A percentile compares a stretch with the other conserved stretches of the same genome.
Evolutionary conservation across 2,113 vertebrate genomes (phyloP).

Genomic region (Paradoxurus hermaphroditus): DNA sequence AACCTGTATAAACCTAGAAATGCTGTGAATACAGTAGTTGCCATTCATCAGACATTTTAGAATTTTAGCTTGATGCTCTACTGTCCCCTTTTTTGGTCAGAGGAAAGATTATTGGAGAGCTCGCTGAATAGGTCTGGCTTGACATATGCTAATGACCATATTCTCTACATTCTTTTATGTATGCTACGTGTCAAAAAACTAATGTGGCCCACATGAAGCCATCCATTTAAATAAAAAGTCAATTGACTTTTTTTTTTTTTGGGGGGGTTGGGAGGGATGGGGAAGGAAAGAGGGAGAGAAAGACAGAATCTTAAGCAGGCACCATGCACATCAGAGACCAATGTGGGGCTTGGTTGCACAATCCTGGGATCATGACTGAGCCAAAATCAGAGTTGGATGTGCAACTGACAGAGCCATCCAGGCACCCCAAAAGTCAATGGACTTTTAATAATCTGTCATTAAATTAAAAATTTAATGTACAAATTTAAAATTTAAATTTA

Average conservation of each 20-base stretch:
- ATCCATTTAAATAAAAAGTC: not conserved
- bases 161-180: not conserved
- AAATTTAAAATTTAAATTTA: too few relatives aligned
- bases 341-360: too few relatives aligned
- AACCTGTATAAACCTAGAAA: not conserved
- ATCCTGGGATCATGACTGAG: too few relatives aligned
- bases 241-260: not conserved
- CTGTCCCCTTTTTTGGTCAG: not conserved
- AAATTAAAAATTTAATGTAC: not conserved
- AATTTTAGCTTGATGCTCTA: not conserved
- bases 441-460: not conserved
- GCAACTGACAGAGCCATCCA: too few relatives aligned
- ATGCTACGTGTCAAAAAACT: not conserved
- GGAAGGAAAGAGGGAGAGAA: too few relatives aligned
- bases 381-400: too few relatives aligned
- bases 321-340: too few relatives aligned
- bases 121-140: fast-evolving
- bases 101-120: not conserved
- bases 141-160: not conserved
- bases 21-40: not conserved
- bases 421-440: not conserved
- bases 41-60: not conserved
- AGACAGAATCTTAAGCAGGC: too few relatives aligned
- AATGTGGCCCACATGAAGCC: not conserved
- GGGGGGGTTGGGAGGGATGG: too few relatives aligned